phyloP scores from a whole-genome alignment of 2,888 invertebrate genomes.

The Torymus texanus region DNA sequence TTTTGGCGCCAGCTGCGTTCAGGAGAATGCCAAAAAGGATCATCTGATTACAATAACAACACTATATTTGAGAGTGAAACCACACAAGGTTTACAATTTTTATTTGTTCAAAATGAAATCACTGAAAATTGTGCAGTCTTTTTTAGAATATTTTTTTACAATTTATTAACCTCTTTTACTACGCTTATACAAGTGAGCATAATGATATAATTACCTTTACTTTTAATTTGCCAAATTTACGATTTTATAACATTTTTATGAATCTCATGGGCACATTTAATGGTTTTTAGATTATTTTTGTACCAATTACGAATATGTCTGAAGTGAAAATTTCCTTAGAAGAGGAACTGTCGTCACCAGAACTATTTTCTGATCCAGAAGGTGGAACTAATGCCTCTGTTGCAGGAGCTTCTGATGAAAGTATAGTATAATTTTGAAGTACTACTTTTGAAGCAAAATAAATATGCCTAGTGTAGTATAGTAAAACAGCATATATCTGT shows the following conservation, averaged over 20 bases:
- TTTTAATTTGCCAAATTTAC: no score
- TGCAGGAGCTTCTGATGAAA: conserved; percentile 62
- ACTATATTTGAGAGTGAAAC: not conserved
- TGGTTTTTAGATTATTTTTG: conserved; percentile 23
- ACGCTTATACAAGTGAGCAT: conserved; percentile 3
- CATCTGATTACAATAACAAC: not conserved
- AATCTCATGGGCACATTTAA: not conserved
- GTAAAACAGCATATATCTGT: not conserved
- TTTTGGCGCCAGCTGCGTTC: no score
- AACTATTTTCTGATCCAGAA: conserved; percentile 66
- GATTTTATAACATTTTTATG: no score
- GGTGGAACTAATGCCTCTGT: conserved; percentile 57
- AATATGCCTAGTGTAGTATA: not conserved
- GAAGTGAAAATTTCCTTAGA: conserved; percentile 62
- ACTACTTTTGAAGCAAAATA: not conserved
- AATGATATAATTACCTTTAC: no score
- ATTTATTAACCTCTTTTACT: not conserved
- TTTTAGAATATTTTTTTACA: not conserved
- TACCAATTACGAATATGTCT: conserved; percentile 60
- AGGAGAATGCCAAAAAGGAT: not conserved
- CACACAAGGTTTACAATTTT: not conserved
- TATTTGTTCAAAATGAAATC: conserved; percentile 29
- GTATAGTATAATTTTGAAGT: conserved; percentile 57
- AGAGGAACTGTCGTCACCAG: conserved; percentile 64
- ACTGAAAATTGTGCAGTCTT: not conserved